These are phyloP conservation scores for Nannospalax galili DNA, from an alignment of 2,113 vertebrate genomes.

Conservation along the genomic window DNA sequence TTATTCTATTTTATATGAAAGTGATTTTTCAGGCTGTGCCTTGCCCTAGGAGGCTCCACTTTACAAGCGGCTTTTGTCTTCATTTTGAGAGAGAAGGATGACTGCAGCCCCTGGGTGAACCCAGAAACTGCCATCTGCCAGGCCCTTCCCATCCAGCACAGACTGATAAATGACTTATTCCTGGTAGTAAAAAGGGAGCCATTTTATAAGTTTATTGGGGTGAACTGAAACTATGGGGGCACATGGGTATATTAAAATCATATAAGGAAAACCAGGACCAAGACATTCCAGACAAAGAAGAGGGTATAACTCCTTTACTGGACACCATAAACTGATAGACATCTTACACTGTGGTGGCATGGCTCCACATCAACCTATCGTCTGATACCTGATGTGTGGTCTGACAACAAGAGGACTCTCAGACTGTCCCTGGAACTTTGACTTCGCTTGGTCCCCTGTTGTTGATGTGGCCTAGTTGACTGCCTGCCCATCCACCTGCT, in stretches of 20 bases:
- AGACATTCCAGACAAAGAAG: not conserved
- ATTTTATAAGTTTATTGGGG: not conserved
- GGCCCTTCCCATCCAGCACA: not conserved
- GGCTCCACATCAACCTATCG: too few relatives aligned
- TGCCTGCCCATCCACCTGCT: too few relatives aligned
- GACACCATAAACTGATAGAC: not conserved
- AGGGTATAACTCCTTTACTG: too few relatives aligned
- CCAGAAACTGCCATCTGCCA: not conserved
- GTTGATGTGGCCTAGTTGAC: too few relatives aligned
- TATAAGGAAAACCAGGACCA: not conserved
- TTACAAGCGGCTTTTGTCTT: not conserved
- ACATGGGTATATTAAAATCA: not conserved
- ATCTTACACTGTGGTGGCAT: not conserved
- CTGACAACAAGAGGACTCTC: not conserved
- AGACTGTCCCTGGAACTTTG: too few relatives aligned
- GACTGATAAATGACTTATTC: not conserved
- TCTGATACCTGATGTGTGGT: not conserved
- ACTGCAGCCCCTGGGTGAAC: not conserved
- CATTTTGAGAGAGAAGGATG: not conserved
- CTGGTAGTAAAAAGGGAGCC: not conserved
- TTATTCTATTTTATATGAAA: not conserved
- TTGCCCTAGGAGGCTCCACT: not conserved
- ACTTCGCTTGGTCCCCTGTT: not conserved
- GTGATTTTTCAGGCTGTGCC: not conserved
- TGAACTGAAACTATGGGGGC: not conserved